These are phyloP conservation scores for Athalia cordata DNA, from an alignment of 2,888 invertebrate species.

Conservation along the genomic window DNA sequence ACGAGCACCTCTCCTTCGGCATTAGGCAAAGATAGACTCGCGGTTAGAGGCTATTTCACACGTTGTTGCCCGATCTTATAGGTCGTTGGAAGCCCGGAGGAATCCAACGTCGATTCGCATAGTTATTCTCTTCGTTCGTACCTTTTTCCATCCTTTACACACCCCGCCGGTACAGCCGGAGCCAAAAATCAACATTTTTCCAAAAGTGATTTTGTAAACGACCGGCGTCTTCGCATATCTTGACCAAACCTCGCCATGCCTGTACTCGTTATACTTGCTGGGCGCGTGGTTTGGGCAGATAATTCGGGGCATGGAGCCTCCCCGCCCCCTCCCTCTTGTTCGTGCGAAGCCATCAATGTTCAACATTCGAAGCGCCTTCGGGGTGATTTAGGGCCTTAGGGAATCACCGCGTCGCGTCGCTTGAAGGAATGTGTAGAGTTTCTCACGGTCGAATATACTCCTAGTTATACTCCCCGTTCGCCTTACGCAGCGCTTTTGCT, in stretches of 20 bases:
- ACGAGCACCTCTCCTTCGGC: not conserved
- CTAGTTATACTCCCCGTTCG: too few relatives aligned
- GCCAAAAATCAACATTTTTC: too few relatives aligned
- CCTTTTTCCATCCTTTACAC: not conserved
- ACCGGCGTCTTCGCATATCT: not conserved
- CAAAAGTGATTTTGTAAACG: too few relatives aligned
- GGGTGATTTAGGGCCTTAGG: not conserved
- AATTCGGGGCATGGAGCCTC: not conserved
- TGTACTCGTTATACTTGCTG: not conserved
- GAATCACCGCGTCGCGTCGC: not conserved
- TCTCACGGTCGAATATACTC: not conserved
- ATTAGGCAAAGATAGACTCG: conserved; percentile 24
- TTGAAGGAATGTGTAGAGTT: conserved; percentile 6
- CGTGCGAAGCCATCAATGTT: not conserved
- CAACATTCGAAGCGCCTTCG: conserved; percentile 9
- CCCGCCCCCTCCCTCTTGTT: not conserved
- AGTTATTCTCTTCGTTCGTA: not conserved
- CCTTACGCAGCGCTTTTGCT: too few relatives aligned
- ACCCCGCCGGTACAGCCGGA: too few relatives aligned
- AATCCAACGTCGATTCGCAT: conserved; percentile 11
- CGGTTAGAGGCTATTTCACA: conserved; percentile 11
- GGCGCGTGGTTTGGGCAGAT: not conserved
- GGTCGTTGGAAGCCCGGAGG: conserved; percentile 3
- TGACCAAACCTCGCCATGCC: not conserved
- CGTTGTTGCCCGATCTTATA: too few relatives aligned